Base-by-base conservation (phyloP, 2,888 invertebrate genomes). In the Sphaerophoria taeniata region DNA sequence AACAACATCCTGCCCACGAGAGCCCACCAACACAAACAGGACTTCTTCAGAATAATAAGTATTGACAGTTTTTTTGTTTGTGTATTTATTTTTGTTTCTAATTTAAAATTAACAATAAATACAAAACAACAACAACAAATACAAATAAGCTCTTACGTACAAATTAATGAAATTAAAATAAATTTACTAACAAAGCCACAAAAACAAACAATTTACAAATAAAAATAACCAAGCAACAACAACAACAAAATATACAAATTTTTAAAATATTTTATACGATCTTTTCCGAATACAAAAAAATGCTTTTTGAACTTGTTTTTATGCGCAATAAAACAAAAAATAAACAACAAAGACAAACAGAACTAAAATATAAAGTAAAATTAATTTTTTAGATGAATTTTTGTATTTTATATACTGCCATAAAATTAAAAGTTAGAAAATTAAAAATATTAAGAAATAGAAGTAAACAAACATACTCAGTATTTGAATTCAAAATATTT, bases 71-170 rank as follows among this genome's bases (percentile, higher is more conserved):
- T 39, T 43, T 78, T 47, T 63, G 36, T 6, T 45, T 61, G 58
- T 76, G 43, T 84, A 63, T 83, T 51, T 65, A 67, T 65, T 67
- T 71, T 6, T 56, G 49, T 80, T 65, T 51, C 33, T 33, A 49
- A 67, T 60, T 70, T 36, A 71, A 71, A 36, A 72, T 14, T 55
- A 71, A 72, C 67, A 80, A 75, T 53, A 83, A 73, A 47, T 69
- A 69, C 43, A 69, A 58, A 58, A 45, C 11, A 47, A 63, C 7
- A 63, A 63, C 39, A 69, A 69, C 36, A 69, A 69, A 79, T 53
- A 70, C 69, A 79, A 75, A 58, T 47, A 78, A 83, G 82, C 82
- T 81, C 76, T 85, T 45, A 85, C 85, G 85, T 85, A 85, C 85
- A 85, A 85, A 85, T 85, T 39, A 85, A 60, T 16, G 7, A 73